Evolutionary conservation across 2,888 invertebrate genomes (phyloP).

Genomic region (Prosopocoilus inquinatus): DNA sequence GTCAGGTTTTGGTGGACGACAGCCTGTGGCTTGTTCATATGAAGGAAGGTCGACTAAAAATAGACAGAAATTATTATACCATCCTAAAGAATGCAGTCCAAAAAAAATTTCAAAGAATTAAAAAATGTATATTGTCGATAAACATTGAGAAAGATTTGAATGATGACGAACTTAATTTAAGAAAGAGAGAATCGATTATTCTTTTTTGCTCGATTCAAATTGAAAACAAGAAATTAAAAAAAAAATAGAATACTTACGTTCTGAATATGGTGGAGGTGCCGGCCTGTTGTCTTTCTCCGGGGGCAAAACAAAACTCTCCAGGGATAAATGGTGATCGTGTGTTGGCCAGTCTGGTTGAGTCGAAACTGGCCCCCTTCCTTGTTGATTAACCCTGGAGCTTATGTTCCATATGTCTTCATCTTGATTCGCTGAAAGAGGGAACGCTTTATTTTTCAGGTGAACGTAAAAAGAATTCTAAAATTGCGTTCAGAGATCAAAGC

Average conservation of each 20-base stretch:
- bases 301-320: slow-evolving; percentile 2
- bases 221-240: background rate
- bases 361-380: slow-evolving; percentile 18
- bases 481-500: no score
- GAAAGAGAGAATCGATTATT: no score
- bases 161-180: no score
- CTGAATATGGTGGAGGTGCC: slow-evolving; percentile 12
- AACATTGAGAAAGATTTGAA: no score
- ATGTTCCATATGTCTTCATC: slow-evolving; percentile 34
- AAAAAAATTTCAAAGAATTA: background rate
- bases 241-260: slow-evolving; percentile 1
- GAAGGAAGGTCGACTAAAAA: slow-evolving; percentile 14
- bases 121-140: no score
- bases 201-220: background rate
- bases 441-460: no score
- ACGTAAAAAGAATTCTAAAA: no score
- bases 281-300: slow-evolving; percentile 11
- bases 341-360: slow-evolving; percentile 27
- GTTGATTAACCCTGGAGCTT: slow-evolving; percentile 32
- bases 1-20: slow-evolving; percentile 7
- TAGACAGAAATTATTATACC: background rate
- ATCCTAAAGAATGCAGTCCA: background rate
- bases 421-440: slow-evolving; percentile 30
- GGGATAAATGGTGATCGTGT: slow-evolving; percentile 13
- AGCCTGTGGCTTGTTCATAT: slow-evolving; percentile 14